Evolutionary conservation across 2,113 vertebrate species (phyloP).

Genomic region (Oncorhynchus nerka): DNA sequence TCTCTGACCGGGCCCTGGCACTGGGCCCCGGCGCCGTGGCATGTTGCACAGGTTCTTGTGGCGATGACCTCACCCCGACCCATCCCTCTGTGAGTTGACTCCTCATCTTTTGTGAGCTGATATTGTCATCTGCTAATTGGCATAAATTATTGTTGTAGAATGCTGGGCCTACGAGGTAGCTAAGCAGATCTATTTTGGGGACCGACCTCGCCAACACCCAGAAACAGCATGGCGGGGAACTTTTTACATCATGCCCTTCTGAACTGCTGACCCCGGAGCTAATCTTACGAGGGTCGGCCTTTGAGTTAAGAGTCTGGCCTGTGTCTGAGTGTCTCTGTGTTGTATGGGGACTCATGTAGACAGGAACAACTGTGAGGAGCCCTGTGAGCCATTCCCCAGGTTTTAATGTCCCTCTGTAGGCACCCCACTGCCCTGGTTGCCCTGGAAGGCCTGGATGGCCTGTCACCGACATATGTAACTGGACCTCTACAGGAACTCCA

Average conservation of each 20-base stretch:
- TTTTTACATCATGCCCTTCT: background rate
- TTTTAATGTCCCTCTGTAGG: background rate
- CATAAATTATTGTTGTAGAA: background rate
- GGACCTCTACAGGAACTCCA: too few relatives aligned
- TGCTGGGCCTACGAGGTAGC: constrained; percentile 30
- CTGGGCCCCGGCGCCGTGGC: constrained; percentile 27
- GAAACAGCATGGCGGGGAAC: constrained; percentile 17
- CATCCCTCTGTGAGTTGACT: constrained; percentile 8
- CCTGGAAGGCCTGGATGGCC: background rate
- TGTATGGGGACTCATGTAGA: background rate
- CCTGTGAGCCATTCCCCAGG: constrained; percentile 12
- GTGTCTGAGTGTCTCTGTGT: constrained; percentile 35
- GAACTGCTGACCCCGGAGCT: constrained; percentile 17
- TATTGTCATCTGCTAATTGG: constrained; percentile 2
- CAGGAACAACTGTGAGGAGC: background rate
- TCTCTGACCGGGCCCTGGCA: constrained; percentile 21
- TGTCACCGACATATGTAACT: background rate
- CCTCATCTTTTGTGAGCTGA: constrained; percentile 35
- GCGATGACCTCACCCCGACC: constrained; percentile 7
- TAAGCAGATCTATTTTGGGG: constrained; percentile 4
- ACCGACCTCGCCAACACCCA: background rate
- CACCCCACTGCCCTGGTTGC: constrained; percentile 4
- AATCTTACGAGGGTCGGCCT: constrained; percentile 30
- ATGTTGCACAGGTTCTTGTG: constrained; percentile 17
- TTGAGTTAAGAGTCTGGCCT: too few relatives aligned